phyloP scores from a whole-genome alignment of 1,140 invertebrate species.

The Epicauta chinensis region DNA sequence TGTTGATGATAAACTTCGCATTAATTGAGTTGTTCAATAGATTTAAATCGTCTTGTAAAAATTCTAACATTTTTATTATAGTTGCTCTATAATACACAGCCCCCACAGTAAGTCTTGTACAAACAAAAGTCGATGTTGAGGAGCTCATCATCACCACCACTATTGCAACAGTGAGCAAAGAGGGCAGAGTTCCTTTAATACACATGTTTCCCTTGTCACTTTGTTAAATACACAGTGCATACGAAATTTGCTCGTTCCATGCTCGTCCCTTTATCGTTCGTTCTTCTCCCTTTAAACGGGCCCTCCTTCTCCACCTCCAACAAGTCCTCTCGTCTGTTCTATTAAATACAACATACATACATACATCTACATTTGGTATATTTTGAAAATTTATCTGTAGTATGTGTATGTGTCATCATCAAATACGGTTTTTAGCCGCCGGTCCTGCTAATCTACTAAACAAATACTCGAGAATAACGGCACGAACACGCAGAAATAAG shows the following conservation, averaged over 20 bases:
- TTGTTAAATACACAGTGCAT: conserved; percentile 40
- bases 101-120: no score
- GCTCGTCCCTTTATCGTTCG: conserved; percentile 4
- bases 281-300: not conserved
- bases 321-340: not conserved
- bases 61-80: no score
- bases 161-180: not conserved
- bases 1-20: conserved; percentile 27
- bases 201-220: conserved; percentile 38
- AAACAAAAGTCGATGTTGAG: not conserved
- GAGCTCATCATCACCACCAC: not conserved
- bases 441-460: conserved; percentile 32
- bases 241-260: conserved; percentile 28
- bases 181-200: conserved; percentile 33
- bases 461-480: conserved; percentile 26
- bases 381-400: not conserved
- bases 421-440: conserved; percentile 29
- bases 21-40: conserved; percentile 24
- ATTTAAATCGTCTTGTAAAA: no score
- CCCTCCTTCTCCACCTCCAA: not conserved
- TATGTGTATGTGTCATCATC: conserved; percentile 14
- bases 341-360: no score
- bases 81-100: no score
- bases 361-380: no score
- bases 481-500: no score